Base-by-base conservation (phyloP, 1,140 invertebrate species). In the Nebria ingens region DNA sequence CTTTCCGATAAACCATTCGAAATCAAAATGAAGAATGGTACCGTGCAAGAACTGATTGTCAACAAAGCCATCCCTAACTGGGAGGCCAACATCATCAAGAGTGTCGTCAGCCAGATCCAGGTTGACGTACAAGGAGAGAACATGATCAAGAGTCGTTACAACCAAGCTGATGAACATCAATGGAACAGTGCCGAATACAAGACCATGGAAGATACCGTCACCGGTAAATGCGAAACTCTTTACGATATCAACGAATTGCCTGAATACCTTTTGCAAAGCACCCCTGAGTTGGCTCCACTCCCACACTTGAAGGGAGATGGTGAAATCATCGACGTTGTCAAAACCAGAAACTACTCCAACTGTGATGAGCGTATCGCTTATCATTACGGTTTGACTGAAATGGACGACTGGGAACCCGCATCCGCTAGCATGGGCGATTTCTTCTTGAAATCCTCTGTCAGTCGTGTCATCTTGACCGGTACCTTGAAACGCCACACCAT, bases 201-300 rank as follows among this genome's bases (percentile, higher is more conserved):
- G 55, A 78, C 77, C 23, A 81, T 85, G 79, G 85, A 87, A 69
- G 76, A 80, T 57, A 78, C 82, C 4, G 76, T 87, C 19, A 77
- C 76, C 59, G 85, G 85, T 45, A 76, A 78, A 64, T 84, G 80
- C 62, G 80, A 85, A 65, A 83, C 82, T 9, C 56, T 78, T 0
- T 87, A 87, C 67, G 77, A 83, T 19, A 76, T 86, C 6, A 72
- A 73, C 13, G 77, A 76, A 1, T 67, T 83, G 22, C 69, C 78
- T 2, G 65, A 77, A 19, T 74, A 77, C 56, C 65, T 76, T 61
- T 12, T 74, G 2, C 59, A 70, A 51, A 42, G 53, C 17, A 63
- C 73, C 50, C 76, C 76, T 2, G 70, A 79, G 63, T 68, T 81
- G 21, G 73, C 68, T 1, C 79, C 80, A 2, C 66, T 76, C 21